Evolutionary conservation across 2,113 vertebrate genomes (phyloP), one percentile per base, ranked within the genome.

Genomic region (Urocynchramus pylzowi): DNA sequence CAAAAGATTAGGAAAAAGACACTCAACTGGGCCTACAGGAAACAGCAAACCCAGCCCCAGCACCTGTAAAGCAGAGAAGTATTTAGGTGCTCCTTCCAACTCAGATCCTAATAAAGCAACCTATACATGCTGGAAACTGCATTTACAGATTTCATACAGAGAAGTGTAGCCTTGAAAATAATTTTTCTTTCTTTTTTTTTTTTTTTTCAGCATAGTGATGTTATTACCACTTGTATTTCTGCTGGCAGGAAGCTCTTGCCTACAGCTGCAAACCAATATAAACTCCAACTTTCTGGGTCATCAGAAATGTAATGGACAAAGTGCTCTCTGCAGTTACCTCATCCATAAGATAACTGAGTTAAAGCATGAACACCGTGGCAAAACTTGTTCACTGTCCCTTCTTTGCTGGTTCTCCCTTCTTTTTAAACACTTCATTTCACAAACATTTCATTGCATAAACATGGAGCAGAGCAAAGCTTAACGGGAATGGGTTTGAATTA

Each of bases 171-270:
- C 82, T 88, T 50, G 28, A 77, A 88, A 86, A 78, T 39, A 44
- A 47, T 73, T 86, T 76, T 85, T 84, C 35, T 49, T 7, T 35
- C 18, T 31, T 9, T 54, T 41, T n/a, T 76, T 53, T 35, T 65
- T 39, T 63, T 64, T 11, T 23, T 37, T 6, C 3, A 16, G 67
- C 78, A 69, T 18, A 57, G 87, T 69, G 82, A 90, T 93, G 45
- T 89, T 96, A 94, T 93, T 96, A 93, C 90, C 71, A 69, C 54
- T 94, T 45, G 50, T 65, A 69, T 87, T 89, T 95, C 82, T 96
- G 67, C 94, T 94, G 91, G 91, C 93, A 88, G 93, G 75, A 80
- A 85, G 75, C 45, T 77, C 69, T 63, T 91, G 78, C 93, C 91
- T 84, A 39, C 91, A 95, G 94, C 91, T 95, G 70, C 82, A 94